A percentile compares a stretch with the other conserved stretches of the same genome.
Conservation (phyloP, 2,797 vertebrate species). For the Mallotus villosus region DNA sequence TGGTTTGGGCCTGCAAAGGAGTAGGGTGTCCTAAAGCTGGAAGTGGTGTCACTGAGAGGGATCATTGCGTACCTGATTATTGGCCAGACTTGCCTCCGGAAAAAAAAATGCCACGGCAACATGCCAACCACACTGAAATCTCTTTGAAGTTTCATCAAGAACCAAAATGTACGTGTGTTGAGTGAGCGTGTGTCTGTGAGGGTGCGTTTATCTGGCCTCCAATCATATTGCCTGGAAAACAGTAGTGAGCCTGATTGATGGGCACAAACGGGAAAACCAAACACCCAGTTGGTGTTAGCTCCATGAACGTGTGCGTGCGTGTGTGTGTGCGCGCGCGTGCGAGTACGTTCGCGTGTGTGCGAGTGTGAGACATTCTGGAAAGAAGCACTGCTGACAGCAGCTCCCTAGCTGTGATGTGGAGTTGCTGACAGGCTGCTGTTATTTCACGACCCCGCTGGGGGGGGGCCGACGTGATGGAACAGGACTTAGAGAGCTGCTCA, state of each 20-base stretch:
- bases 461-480: conserved; percentile 34
- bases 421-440: conserved; percentile 61
- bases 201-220: background rate
- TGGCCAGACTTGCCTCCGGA: background rate
- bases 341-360: conserved; percentile 23
- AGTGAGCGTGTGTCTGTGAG: no score
- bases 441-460: conserved; percentile 47
- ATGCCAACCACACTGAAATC: no score
- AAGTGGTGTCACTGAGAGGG: conserved; percentile 44
- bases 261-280: conserved; percentile 42
- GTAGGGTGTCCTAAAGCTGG: conserved; percentile 21
- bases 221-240: conserved; percentile 15
- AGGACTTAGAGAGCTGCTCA: conserved; percentile 14
- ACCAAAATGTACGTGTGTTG: no score
- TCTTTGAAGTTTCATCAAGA: no score
- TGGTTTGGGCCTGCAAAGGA: no score
- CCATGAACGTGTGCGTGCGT: conserved; percentile 1
- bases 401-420: conserved; percentile 54
- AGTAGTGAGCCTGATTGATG: conserved; percentile 43
- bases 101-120: no score
- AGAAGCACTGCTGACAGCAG: conserved; percentile 49
- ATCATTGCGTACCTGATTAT: conserved; percentile 33
- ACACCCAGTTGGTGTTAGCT: conserved; percentile 18
- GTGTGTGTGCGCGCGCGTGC: conserved; percentile 14
- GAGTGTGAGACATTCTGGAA: conserved; percentile 16